Base-by-base conservation (phyloP, 1,140 invertebrate genomes). In the Drosophila suzukii region DNA sequence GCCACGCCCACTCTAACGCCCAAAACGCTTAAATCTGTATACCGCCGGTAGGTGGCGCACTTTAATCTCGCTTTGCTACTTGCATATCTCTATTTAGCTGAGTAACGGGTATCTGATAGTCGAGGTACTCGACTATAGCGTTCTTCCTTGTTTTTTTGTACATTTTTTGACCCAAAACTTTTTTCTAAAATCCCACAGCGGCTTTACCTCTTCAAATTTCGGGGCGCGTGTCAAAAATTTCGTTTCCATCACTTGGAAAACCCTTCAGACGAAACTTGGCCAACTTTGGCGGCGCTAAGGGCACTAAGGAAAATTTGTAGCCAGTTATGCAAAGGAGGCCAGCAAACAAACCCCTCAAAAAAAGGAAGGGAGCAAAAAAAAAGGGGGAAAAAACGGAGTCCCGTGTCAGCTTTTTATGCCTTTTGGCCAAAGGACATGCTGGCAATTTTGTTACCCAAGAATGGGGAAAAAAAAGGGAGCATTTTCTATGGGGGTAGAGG, bases 301-400 rank as follows among this genome's bases (percentile, higher is more conserved):
- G 62, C 51, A 44, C 46, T 78, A 60, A 20, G 51, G 44, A 49
- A 53, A 80, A 73, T 84, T 83, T 85, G 81, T 85, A 81, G 81
- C 81, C 62, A 86, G 78, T 71, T 86, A 88, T 88, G 84, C 80
- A 86, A 86, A 86, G 70, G 78, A 83, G 60, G 56, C 57, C 67
- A 74, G 57, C 71, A 66, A 76, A 76, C 82, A 81, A 73, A 68
- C 60, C 30, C 75, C 47, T 50, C 50, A 58, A 73, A 53, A 47
- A 55, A 43, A 53, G 13, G 43, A n/a, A 5, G 43, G 10, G 30
- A 55, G 36, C 44, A 39, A 61, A 41, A 13, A 6, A 6, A 49
- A 27, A 0, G 13, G 12, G 32, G 27, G 27, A 30, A 43, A 74
- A 55, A 57, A 58, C 12, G 68, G 60, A 66, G 67, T 73, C 60